These are phyloP conservation scores for Thomomys bottae DNA, from an alignment of 2,113 vertebrate genomes.

Conservation along the genomic window DNA sequence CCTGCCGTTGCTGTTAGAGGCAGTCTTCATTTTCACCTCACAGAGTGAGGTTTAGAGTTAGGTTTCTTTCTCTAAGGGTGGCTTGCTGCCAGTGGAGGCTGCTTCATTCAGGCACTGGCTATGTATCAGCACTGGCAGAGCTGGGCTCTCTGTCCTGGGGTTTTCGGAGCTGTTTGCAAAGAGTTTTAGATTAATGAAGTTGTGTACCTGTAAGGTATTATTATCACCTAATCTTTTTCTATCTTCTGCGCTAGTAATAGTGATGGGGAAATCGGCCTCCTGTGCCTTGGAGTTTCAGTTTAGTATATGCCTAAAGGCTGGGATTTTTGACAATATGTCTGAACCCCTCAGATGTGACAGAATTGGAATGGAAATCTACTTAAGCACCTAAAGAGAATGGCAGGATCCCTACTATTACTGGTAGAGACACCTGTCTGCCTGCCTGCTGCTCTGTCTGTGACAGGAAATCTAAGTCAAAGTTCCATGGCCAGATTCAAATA, in stretches of 20 bases:
- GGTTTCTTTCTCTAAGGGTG: not conserved
- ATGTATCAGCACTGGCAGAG: not conserved
- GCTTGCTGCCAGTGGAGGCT: not conserved
- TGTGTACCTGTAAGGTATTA: conserved; percentile 41
- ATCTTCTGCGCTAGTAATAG: not conserved
- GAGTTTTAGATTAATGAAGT: conserved; percentile 57
- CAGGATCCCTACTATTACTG: not conserved
- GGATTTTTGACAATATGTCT: conserved; percentile 38
- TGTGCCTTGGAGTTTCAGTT: not conserved
- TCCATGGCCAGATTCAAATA: not conserved
- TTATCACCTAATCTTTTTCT: conserved; percentile 64
- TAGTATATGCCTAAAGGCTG: not conserved
- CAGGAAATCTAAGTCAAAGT: not conserved
- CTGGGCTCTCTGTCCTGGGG: not conserved
- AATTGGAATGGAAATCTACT: conserved; percentile 48
- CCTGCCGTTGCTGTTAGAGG: not conserved
- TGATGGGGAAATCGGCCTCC: not conserved
- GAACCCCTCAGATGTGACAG: conserved; percentile 29
- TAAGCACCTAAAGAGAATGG: conserved; percentile 30
- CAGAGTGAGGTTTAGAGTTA: not conserved
- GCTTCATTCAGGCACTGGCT: not conserved
- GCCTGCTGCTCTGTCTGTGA: not conserved
- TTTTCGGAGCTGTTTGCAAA: conserved; percentile 11
- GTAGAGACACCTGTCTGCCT: fast-evolving
- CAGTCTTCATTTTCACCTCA: conserved; percentile 60